phyloP scores from a whole-genome alignment of 2,888 invertebrate species.

The Strigamia crassipes region DNA sequence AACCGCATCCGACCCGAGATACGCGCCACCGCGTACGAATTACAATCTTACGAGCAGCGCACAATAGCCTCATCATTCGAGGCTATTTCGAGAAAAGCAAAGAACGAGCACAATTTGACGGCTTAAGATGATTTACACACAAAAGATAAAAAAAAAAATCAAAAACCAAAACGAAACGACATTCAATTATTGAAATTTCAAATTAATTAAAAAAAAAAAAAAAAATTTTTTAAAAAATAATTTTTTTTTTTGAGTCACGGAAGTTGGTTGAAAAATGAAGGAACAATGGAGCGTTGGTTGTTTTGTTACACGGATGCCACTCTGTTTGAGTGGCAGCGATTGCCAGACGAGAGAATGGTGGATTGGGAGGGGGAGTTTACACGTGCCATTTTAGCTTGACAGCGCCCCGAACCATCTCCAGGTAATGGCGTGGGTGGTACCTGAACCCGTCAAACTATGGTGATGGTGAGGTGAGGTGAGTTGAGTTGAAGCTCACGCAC shows the following conservation, averaged over 20 bases:
- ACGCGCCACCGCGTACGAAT: constrained; percentile 33
- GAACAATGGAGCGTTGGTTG: constrained; percentile 1
- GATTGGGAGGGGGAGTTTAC: not conserved
- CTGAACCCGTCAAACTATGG: constrained; percentile 22
- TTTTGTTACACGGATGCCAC: constrained; percentile 30
- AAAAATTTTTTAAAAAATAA: too few relatives aligned
- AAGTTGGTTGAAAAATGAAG: not conserved
- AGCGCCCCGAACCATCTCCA: constrained; percentile 32
- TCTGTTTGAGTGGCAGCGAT: constrained; percentile 31
- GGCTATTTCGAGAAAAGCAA: constrained; percentile 24
- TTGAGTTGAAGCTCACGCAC: not conserved
- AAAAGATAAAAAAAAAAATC: too few relatives aligned
- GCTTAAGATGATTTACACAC: not conserved
- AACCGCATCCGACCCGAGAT: not conserved
- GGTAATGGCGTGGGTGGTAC: constrained; percentile 40
- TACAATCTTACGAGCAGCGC: constrained; percentile 13
- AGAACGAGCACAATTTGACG: not conserved
- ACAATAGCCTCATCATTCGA: constrained; percentile 32
- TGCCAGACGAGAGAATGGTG: constrained; percentile 8
- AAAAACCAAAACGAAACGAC: too few relatives aligned
- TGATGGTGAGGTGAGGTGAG: not conserved
- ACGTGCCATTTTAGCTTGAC: constrained; percentile 35
- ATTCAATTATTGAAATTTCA: too few relatives aligned
- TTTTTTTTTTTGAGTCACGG: not conserved
- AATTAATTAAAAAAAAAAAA: too few relatives aligned